These are phyloP conservation scores for Saguinus imperator DNA, from an alignment of 2,113 vertebrate genomes.

Conservation along the genomic window DNA sequence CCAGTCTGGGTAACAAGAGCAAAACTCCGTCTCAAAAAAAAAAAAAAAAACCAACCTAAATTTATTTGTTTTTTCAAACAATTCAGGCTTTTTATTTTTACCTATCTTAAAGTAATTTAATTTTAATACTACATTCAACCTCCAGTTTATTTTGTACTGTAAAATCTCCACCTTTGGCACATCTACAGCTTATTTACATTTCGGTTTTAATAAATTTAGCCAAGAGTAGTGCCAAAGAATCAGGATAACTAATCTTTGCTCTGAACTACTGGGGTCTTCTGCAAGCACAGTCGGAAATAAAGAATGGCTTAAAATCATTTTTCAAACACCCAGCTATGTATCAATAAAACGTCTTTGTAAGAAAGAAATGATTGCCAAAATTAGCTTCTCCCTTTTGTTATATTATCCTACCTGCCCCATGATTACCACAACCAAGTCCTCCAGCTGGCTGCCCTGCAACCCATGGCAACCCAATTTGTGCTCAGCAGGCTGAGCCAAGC, in stretches of 20 bases:
- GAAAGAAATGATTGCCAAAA: not conserved
- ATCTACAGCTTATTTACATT: slow-evolving; percentile 38
- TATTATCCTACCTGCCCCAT: not conserved
- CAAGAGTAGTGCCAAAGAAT: not conserved
- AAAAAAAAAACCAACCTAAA: not conserved
- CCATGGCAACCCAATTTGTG: not conserved
- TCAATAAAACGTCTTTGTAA: not conserved
- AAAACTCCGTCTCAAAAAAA: no score
- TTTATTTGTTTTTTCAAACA: not conserved
- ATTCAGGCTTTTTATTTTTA: slow-evolving; percentile 9
- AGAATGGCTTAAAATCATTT: slow-evolving; percentile 1
- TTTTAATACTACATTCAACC: not conserved
- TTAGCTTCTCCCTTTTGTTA: not conserved
- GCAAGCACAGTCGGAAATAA: not conserved
- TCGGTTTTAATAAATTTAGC: not conserved
- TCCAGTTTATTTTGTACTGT: not conserved
- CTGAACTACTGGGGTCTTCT: not conserved
- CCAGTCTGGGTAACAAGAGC: no score
- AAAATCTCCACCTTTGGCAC: not conserved
- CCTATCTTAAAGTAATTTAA: not conserved
- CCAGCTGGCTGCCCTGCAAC: not conserved
- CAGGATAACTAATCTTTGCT: not conserved
- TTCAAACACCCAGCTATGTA: not conserved
- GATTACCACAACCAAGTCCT: not conserved
- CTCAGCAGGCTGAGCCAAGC: not conserved